A percentile compares a stretch with the other conserved stretches of the same genome.
These are phyloP conservation scores for Glossosoma conforme DNA, from an alignment of 1,140 invertebrate species.

Conservation along the genomic window DNA sequence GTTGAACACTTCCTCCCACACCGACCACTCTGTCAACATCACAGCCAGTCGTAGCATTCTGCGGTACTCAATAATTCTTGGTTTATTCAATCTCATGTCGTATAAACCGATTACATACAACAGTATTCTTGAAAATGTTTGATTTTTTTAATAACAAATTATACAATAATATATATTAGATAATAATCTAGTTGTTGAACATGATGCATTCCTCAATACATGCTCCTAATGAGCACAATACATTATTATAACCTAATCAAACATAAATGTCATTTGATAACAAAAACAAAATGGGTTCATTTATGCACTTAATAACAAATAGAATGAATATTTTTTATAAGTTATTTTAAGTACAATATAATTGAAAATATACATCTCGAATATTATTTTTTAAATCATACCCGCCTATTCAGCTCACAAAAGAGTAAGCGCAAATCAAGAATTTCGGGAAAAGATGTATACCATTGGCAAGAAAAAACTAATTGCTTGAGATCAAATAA, in stretches of 20 bases:
- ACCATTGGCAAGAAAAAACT: constrained; percentile 29
- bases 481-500: constrained; percentile 26
- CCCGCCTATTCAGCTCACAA: not conserved
- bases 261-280: constrained; percentile 10
- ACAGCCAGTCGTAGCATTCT: constrained; percentile 27
- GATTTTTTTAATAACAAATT: constrained; percentile 19
- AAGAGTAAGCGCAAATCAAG: not conserved
- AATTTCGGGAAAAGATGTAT: constrained; percentile 1
- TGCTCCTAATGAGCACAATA: not conserved
- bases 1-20: constrained; percentile 4
- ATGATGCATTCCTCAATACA: not conserved
- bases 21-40: constrained; percentile 27
- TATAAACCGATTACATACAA: constrained; percentile 16
- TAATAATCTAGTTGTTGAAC: constrained; percentile 7
- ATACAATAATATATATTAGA: constrained; percentile 16
- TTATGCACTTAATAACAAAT: constrained; percentile 14
- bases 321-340: constrained; percentile 8
- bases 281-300: constrained; percentile 17
- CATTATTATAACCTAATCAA: constrained; percentile 4
- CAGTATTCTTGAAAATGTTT: constrained; percentile 1
- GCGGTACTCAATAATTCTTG: constrained; percentile 17
- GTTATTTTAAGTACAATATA: constrained; percentile 22
- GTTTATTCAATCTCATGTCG: constrained; percentile 11
- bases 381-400: constrained; percentile 9
- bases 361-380: constrained; percentile 6